These are phyloP conservation scores for Chelon auratus DNA, from an alignment of 2,797 vertebrate genomes.

Conservation along the genomic window DNA sequence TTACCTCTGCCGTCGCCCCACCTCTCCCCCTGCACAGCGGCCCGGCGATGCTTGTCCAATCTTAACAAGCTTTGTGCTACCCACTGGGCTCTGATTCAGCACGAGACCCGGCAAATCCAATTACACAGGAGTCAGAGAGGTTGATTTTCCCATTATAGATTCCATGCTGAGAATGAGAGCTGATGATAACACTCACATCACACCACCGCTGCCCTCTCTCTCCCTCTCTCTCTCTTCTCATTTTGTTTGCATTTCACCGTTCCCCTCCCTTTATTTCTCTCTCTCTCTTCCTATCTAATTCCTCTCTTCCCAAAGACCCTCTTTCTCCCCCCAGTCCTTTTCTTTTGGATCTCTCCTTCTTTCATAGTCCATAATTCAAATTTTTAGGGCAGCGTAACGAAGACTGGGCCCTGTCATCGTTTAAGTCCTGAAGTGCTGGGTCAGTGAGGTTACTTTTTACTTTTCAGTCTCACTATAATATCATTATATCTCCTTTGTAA, in stretches of 20 bases:
- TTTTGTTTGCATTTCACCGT: conserved; percentile 72
- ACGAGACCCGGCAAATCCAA: conserved; percentile 90
- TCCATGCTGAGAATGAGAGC: conserved; percentile 85
- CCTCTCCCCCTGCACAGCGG: conserved; percentile 65
- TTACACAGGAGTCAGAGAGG: conserved; percentile 89
- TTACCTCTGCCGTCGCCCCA: conserved; percentile 74
- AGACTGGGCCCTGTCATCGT: conserved; percentile 67
- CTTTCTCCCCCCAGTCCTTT: conserved; percentile 67
- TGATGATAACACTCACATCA: conserved; percentile 84
- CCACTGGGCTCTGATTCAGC: conserved; percentile 89
- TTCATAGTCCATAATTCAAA: conserved; percentile 77
- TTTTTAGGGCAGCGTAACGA: conserved; percentile 73
- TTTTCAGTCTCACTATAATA: conserved; percentile 28
- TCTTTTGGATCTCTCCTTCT: conserved; percentile 67
- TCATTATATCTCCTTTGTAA: conserved; percentile 1
- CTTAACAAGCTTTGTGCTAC: conserved; percentile 91
- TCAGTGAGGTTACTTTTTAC: conserved; percentile 48
- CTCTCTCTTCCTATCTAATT: conserved; percentile 77
- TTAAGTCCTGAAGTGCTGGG: conserved; percentile 56
- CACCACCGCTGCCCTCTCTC: conserved; percentile 74
- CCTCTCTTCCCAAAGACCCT: conserved; percentile 60
- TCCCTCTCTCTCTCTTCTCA: conserved; percentile 46
- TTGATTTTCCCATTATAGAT: conserved; percentile 89
- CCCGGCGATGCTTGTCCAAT: conserved; percentile 88
- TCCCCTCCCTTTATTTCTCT: conserved; percentile 68